These are phyloP conservation scores for Globodera rostochiensis DNA, from an alignment of 1,140 invertebrate species.

Conservation along the genomic window DNA sequence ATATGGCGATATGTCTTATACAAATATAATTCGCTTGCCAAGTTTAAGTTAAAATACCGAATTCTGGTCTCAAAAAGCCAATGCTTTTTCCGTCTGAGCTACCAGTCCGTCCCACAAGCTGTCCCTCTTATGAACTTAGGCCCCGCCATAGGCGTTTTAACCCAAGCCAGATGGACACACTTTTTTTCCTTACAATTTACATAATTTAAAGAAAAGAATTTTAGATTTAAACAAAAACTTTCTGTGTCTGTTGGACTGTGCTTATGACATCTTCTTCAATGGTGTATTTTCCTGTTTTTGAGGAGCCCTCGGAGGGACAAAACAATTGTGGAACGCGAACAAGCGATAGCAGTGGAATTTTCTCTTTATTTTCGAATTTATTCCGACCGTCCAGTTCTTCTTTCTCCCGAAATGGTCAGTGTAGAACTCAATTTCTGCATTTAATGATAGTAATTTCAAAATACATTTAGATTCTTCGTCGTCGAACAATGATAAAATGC, in stretches of 20 bases:
- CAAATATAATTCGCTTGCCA: too few relatives aligned
- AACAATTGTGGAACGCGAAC: neutral
- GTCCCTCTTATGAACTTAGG: too few relatives aligned
- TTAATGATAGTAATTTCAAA: neutral
- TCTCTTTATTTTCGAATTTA: conserved; percentile 18
- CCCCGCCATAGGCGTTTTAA: too few relatives aligned
- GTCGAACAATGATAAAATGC: neutral
- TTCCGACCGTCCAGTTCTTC: conserved; percentile 19
- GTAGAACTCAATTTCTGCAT: neutral
- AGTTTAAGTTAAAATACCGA: too few relatives aligned
- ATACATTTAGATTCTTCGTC: neutral
- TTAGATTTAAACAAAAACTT: neutral
- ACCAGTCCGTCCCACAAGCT: too few relatives aligned
- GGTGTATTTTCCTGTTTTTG: conserved; percentile 24
- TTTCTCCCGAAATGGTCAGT: conserved; percentile 1
- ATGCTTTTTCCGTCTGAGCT: too few relatives aligned
- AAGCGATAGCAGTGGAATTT: conserved; percentile 14
- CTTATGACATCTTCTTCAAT: conserved; percentile 14
- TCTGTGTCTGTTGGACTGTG: neutral
- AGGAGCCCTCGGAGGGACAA: conserved; percentile 10
- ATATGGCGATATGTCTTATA: too few relatives aligned
- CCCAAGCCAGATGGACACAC: too few relatives aligned
- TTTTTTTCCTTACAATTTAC: too few relatives aligned
- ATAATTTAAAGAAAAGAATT: neutral
- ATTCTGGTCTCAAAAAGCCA: too few relatives aligned